phyloP scores from a whole-genome alignment of 2,888 invertebrate genomes.

The Chaitophorus viminalis region DNA sequence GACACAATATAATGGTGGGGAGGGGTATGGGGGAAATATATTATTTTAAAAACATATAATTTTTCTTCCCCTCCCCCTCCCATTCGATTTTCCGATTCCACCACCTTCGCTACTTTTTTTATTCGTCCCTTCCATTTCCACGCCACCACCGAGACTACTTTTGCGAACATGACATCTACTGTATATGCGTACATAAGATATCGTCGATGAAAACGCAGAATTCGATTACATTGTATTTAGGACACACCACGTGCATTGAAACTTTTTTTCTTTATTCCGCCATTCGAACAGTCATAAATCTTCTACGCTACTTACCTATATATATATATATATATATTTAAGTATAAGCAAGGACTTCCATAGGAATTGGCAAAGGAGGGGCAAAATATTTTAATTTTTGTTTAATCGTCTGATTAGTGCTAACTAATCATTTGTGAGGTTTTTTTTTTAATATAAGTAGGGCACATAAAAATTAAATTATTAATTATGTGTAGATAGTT shows the following conservation, averaged over 20 bases:
- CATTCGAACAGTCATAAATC: slow-evolving; percentile 8
- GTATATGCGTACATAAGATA: neutral
- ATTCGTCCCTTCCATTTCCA: too few relatives aligned
- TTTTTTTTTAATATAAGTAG: too few relatives aligned
- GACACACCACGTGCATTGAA: neutral
- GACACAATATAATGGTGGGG: neutral
- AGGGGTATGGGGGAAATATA: neutral
- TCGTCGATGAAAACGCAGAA: neutral
- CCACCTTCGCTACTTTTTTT: too few relatives aligned
- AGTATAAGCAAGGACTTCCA: too few relatives aligned
- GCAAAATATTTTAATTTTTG: too few relatives aligned
- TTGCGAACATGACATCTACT: neutral
- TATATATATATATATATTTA: neutral
- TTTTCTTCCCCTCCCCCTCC: neutral
- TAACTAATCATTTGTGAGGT: too few relatives aligned
- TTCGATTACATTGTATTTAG: slow-evolving; percentile 17
- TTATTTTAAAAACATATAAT: neutral
- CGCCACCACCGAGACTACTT: neutral
- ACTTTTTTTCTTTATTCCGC: neutral
- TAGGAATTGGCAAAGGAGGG: too few relatives aligned
- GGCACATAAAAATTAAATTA: too few relatives aligned
- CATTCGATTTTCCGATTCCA: neutral
- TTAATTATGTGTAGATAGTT: too few relatives aligned
- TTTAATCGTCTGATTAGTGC: too few relatives aligned
- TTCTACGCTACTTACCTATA: neutral